phyloP scores from a whole-genome alignment of 2,113 vertebrate species.

The Dicentrarchus labrax region DNA sequence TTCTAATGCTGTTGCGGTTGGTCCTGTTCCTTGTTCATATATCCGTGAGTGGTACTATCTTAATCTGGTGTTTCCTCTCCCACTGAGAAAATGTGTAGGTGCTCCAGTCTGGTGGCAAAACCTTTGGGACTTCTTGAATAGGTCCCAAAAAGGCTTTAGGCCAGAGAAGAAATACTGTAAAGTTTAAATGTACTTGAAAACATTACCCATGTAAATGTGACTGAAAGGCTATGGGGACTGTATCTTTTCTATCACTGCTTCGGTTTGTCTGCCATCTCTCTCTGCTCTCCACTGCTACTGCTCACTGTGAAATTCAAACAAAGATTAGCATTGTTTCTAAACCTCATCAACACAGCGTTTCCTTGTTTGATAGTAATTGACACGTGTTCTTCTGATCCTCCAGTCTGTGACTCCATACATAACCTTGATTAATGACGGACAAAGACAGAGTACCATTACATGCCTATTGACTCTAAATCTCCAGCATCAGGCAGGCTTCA shows the following conservation, averaged over 20 bases:
- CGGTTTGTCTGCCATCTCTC: background rate
- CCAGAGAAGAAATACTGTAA: background rate
- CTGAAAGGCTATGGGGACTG: background rate
- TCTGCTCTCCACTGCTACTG: background rate
- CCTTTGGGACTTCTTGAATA: background rate
- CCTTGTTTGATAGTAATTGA: slow-evolving; percentile 63
- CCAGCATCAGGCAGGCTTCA: slow-evolving; percentile 75
- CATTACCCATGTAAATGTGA: background rate
- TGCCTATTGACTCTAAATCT: slow-evolving; percentile 77
- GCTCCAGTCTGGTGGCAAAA: background rate
- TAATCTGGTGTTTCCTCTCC: slow-evolving; percentile 23
- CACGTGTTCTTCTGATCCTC: slow-evolving; percentile 66
- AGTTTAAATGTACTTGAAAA: slow-evolving; percentile 8
- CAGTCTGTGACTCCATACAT: slow-evolving; percentile 48
- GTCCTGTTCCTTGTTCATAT: slow-evolving; percentile 23
- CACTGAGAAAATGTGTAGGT: background rate
- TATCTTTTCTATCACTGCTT: background rate
- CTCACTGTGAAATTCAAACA: slow-evolving; percentile 21
- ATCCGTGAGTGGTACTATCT: slow-evolving; percentile 15
- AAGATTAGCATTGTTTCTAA: slow-evolving; percentile 32
- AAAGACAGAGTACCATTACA: slow-evolving; percentile 74
- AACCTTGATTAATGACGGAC: slow-evolving; percentile 78
- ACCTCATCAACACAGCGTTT: slow-evolving; percentile 39
- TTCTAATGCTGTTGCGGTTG: slow-evolving; percentile 52
- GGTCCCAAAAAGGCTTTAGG: background rate